Percentiles rank a stretch among this genome's conserved stretches.
These are phyloP conservation scores for Conus betulinus DNA, from an alignment of 1,140 invertebrate species.

Conservation along the genomic window DNA sequence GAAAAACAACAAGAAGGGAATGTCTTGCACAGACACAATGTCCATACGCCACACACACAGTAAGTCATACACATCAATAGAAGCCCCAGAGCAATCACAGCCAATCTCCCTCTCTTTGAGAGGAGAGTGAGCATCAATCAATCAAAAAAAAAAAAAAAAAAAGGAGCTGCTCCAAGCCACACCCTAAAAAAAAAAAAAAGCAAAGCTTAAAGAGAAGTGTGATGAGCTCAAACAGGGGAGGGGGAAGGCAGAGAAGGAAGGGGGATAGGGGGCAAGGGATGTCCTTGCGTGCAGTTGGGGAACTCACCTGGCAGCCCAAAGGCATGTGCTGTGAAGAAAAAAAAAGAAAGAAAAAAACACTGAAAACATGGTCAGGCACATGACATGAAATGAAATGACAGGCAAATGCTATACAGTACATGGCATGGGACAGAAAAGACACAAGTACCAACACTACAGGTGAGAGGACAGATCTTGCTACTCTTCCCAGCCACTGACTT, in stretches of 20 bases:
- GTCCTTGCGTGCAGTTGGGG: constrained; percentile 8
- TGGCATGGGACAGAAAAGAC: background rate
- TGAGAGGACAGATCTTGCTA: background rate
- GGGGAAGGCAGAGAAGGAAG: too few species aligned
- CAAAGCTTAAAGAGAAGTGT: too few species aligned
- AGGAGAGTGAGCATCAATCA: background rate
- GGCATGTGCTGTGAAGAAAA: constrained; percentile 33
- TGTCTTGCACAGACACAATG: background rate
- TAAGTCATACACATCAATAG: background rate
- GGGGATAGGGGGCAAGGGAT: too few species aligned
- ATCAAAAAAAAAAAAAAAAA: too few species aligned
- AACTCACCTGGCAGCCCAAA: constrained; percentile 40
- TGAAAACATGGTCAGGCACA: background rate
- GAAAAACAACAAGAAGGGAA: too few species aligned
- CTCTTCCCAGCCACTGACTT: background rate
- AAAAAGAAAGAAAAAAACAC: background rate
- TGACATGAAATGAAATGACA: background rate
- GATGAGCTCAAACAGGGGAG: too few species aligned
- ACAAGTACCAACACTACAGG: background rate
- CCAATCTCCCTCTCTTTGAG: background rate
- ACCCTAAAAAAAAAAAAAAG: too few species aligned
- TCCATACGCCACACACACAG: background rate
- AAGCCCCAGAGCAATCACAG: background rate
- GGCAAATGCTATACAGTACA: background rate
- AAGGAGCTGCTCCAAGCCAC: too few species aligned